These are phyloP conservation scores for Ferrisia virgata DNA, from an alignment of 2,888 invertebrate species.

Conservation along the genomic window DNA sequence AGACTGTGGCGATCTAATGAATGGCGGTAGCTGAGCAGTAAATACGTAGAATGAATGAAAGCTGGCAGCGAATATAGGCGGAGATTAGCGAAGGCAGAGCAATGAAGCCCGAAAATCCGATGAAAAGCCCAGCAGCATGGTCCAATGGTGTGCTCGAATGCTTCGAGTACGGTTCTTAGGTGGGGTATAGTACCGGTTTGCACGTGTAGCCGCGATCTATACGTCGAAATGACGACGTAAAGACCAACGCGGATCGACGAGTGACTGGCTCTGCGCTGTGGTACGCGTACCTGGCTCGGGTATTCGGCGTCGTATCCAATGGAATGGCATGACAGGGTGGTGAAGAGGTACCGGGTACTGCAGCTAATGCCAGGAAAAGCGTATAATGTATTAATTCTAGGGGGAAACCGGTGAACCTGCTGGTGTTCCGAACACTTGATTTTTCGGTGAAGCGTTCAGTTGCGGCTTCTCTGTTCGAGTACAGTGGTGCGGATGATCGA, in stretches of 20 bases:
- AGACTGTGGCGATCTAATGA: not conserved
- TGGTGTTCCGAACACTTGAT: slow-evolving; percentile 43
- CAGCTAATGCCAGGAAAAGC: slow-evolving; percentile 39
- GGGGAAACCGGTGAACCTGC: slow-evolving; percentile 41
- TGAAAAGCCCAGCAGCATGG: not conserved
- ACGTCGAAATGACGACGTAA: not conserved
- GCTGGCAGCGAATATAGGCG: not conserved
- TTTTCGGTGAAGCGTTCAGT: slow-evolving; percentile 46
- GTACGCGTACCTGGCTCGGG: no score
- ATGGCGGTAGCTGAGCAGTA: slow-evolving; percentile 1
- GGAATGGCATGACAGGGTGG: not conserved
- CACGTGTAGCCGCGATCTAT: slow-evolving; percentile 13
- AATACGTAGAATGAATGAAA: slow-evolving; percentile 35
- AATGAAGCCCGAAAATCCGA: not conserved
- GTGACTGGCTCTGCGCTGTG: not conserved
- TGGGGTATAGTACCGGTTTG: slow-evolving; percentile 40
- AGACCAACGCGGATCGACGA: not conserved
- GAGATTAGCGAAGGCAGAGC: slow-evolving; percentile 44
- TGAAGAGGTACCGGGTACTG: slow-evolving; percentile 15
- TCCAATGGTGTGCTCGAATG: slow-evolving; percentile 11
- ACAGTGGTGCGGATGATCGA: slow-evolving; percentile 43
- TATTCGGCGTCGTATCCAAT: not conserved
- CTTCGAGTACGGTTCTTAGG: not conserved
- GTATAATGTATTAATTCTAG: slow-evolving; percentile 35
- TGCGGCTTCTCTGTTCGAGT: slow-evolving; percentile 45